Evolutionary conservation across 2,113 vertebrate genomes (phyloP).

Genomic region (Beaufortia kweichowensis): DNA sequence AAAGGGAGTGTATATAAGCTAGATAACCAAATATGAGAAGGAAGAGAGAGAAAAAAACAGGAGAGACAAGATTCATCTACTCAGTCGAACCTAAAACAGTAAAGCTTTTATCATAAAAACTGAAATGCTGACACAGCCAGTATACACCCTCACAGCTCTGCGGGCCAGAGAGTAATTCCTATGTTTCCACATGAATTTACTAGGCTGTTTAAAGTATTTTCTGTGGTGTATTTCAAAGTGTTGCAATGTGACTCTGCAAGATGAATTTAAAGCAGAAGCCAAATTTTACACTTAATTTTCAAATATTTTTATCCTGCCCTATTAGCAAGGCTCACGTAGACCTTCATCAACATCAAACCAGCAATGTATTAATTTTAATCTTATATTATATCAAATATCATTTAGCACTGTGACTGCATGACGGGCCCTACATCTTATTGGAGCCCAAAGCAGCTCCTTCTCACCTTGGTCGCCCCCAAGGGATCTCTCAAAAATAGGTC

Average conservation of each 20-base stretch:
- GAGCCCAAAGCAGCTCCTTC: conserved; percentile 15
- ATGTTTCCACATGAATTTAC: conserved; percentile 14
- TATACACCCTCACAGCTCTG: conserved; percentile 15
- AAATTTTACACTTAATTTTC: not conserved
- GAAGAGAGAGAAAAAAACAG: not conserved
- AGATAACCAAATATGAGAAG: not conserved
- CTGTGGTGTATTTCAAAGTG: conserved; percentile 20
- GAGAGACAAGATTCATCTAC: conserved; percentile 19
- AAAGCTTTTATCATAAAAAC: conserved; percentile 24
- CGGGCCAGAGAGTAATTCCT: conserved; percentile 8
- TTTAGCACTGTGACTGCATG: not conserved
- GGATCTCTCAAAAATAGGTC: conserved; percentile 15
- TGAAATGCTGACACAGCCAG: conserved; percentile 29
- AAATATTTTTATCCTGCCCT: no score
- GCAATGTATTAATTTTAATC: no score
- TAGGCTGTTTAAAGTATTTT: conserved; percentile 7
- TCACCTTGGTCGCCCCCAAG: conserved; percentile 6
- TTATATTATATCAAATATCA: no score
- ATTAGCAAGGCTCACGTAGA: no score
- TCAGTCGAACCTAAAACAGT: conserved; percentile 34
- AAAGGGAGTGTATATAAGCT: not conserved
- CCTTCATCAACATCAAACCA: no score
- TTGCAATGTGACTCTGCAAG: conserved; percentile 21
- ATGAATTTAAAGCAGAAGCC: conserved; percentile 24
- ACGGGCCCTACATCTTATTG: not conserved